Evolutionary conservation across 2,797 vertebrate genomes (phyloP).

Genomic region (Sebastes hopkinsi): DNA sequence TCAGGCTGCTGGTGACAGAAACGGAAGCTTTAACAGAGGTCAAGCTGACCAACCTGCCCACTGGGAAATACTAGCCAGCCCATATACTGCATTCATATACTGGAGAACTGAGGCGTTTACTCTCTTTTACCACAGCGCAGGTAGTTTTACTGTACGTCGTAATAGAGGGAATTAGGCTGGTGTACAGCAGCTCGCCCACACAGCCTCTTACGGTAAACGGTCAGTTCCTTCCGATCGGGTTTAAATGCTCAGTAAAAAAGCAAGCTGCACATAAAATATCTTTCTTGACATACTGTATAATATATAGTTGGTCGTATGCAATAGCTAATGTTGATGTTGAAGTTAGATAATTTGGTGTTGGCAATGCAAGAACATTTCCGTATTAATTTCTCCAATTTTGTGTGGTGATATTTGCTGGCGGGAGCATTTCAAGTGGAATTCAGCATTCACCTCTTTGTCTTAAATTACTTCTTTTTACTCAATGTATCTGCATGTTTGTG

Average conservation of each 20-base stretch:
- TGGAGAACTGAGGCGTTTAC: slow-evolving; percentile 46
- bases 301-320: neutral
- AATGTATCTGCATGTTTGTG: neutral
- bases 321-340: neutral
- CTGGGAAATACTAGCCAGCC: slow-evolving; percentile 70
- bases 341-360: neutral
- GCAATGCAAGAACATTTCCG: no score
- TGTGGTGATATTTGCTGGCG: no score
- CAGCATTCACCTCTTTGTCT: no score
- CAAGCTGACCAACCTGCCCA: slow-evolving; percentile 70
- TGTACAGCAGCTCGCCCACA: slow-evolving; percentile 6
- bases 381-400: no score
- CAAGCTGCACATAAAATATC: neutral
- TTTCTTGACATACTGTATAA: neutral
- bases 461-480: no score
- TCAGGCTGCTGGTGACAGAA: slow-evolving; percentile 76
- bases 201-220: neutral
- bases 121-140: slow-evolving; percentile 36
- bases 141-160: slow-evolving; percentile 56
- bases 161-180: slow-evolving; percentile 47
- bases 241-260: neutral
- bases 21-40: slow-evolving; percentile 78
- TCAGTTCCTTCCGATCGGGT: neutral
- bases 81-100: slow-evolving; percentile 65
- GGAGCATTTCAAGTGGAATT: no score